Evolutionary conservation across 2,888 invertebrate species (phyloP), one percentile per base, ranked within the genome.

Genomic region (Halictus quadricinctus): DNA sequence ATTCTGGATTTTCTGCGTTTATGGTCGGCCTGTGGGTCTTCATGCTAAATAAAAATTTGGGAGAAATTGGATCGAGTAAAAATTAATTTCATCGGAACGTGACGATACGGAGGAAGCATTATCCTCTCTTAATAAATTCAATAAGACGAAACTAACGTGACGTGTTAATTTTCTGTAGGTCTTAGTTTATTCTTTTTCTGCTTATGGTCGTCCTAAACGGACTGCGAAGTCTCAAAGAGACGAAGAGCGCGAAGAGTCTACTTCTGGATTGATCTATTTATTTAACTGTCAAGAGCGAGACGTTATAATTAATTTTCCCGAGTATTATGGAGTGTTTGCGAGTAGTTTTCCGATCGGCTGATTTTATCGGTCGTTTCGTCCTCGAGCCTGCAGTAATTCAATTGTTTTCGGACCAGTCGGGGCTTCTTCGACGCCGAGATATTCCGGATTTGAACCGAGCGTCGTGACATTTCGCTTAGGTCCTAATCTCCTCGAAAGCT

Each of bases 291-390:
- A 6, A 54, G 8, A 0, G 3, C 21, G 7, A 7, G 2, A 25
- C 60, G 10, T 15, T 12, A 3, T 4, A 36, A 25, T 6, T 15
- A 25, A 25, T 60, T 13, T 13, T 10, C 60, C 13, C 50, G 50
- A 21, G 50, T 54, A 54, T 8, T 8, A 54, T 21, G 7, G 36
- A 36, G 36, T 5, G 5, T 36, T 36, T 2, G 50, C 36, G 36
- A 43, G 43, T 8, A 54, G 54, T 60, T 60, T 13, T 12, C 12
- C 36, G 36, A 18, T 18, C 54, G 64, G 76, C 29, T 74, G 69
- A 81, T 80, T 72, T 81, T 60, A 43, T 83, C 64, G 72, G 4
- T 12, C 5, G 50, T 58, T n/a, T 54, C 72, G 83, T 73, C 70
- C 50, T 73, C 43, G 74, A 58, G 25, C 6, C 21, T n/a, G n/a